A percentile compares a stretch with the other conserved stretches of the same genome.
Conservation (phyloP, 2,113 vertebrate genomes). For the Hypanus sabinus region DNA sequence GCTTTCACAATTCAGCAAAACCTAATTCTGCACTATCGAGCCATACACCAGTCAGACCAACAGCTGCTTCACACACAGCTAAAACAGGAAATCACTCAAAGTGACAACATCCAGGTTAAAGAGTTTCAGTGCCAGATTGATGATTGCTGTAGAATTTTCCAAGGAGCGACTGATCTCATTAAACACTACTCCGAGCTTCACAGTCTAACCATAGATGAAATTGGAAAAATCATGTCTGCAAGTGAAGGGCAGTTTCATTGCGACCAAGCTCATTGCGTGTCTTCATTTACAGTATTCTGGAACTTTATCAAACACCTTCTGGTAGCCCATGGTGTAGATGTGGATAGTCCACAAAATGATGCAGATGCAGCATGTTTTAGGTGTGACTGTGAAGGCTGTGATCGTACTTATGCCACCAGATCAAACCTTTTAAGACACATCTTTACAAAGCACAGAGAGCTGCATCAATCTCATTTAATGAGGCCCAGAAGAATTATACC, state of each 20-base stretch:
- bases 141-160: conserved; percentile 88
- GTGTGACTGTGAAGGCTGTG: conserved; percentile 88
- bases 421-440: conserved; percentile 86
- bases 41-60: conserved; percentile 82
- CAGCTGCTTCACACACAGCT: conserved; percentile 68
- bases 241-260: conserved; percentile 74
- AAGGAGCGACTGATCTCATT: conserved; percentile 75
- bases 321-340: conserved; percentile 67
- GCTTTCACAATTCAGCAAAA: conserved; percentile 95
- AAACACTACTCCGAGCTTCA: conserved; percentile 90
- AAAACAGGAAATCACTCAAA: conserved; percentile 64
- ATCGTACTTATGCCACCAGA: conserved; percentile 82
- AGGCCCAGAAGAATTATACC: conserved; percentile 65
- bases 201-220: conserved; percentile 72
- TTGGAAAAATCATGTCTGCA: conserved; percentile 64
- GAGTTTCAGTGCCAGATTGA: conserved; percentile 87
- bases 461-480: conserved; percentile 75
- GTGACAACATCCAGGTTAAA: conserved; percentile 51
- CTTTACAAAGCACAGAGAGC: conserved; percentile 88
- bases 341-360: conserved; percentile 55
- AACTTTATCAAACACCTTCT: conserved; percentile 79
- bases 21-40: conserved; percentile 89
- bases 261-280: conserved; percentile 74
- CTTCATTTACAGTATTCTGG: conserved; percentile 68
- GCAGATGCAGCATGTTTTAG: conserved; percentile 70